Evolutionary conservation across 2,113 vertebrate genomes (phyloP), one percentile per base, ranked within the genome.

Genomic region (Micronycteris hirsuta): DNA sequence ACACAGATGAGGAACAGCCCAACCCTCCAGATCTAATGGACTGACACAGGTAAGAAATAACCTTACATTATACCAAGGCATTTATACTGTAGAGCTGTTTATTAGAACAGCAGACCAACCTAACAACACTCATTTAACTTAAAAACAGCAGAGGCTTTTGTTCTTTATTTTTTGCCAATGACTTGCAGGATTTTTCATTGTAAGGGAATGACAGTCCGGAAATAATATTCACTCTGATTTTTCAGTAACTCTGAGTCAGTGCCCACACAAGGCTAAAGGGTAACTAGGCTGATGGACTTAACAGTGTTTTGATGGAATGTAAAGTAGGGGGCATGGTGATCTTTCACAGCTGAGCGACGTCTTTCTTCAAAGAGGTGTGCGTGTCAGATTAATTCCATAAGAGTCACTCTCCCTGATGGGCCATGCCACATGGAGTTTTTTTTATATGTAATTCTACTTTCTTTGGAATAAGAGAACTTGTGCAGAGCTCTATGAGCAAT

Each of bases 341-440:
- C 58, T 73, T 96, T 92, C 73, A 96, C 45, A 89, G 86, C 13
- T 93, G 49, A 96, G 16, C 68, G 76, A 85, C 49, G 58, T 78
- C 76, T 88, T 92, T 96, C 68, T 95, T 67, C 63, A 73, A 94
- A 95, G 70, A 84, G 38, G 47, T 45, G 12, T 41, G 70, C 31
- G 6, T 24, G 28, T 96, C 91, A 63, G 28, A 93, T 70, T 86
- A 47, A 93, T 93, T 93, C 86, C 74, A 41, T 43, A 49, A 91
- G 12, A 47, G 36, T 88, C 36, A 49, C 22, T 93, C 38, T 93
- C 54, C 33, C 33, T 68, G n/a, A 89, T 24, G 28, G 38, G 13
- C 20, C 26, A 86, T 76, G 11, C 68, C 61, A 58, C 3, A 7
- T 49, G 47, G 17, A 84, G 11, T 91, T 63, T 78, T 54, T 83